Conservation (phyloP, 2,113 vertebrate species). For the Sorex fumeus region DNA sequence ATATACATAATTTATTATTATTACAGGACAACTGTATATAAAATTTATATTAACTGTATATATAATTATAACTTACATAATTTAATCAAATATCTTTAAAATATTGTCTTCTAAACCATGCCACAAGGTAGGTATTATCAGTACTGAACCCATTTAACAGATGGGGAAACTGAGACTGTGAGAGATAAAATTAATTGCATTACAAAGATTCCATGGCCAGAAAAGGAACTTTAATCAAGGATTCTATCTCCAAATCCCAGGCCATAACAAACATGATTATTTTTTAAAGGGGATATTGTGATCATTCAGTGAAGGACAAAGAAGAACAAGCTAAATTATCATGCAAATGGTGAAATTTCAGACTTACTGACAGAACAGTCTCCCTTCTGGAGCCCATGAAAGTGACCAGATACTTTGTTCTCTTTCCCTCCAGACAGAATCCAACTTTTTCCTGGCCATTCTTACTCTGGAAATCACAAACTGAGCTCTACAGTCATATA, state of each 20-base stretch:
- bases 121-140: not conserved
- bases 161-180: not conserved
- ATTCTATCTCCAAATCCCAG: not conserved
- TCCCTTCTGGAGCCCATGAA: not conserved
- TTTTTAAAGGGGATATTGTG: not conserved
- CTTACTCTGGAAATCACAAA: not conserved
- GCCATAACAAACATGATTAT: not conserved
- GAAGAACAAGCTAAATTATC: not conserved
- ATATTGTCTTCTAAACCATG: not conserved
- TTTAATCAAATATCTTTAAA: not conserved
- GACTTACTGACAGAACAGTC: not conserved
- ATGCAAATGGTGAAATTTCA: not conserved
- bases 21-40: no score
- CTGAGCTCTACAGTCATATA: not conserved
- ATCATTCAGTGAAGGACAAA: not conserved
- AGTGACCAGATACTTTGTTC: not conserved
- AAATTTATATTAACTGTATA: no score
- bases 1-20: no score
- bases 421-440: not conserved
- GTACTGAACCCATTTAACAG: not conserved
- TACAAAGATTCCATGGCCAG: not conserved
- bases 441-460: not conserved
- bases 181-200: slow-evolving; percentile 13
- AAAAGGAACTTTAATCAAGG: not conserved
- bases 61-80: no score